Percentiles rank a stretch among this genome's conserved stretches.
Evolutionary conservation across 2,113 vertebrate genomes (phyloP).

Genomic region (Elephas maximus): DNA sequence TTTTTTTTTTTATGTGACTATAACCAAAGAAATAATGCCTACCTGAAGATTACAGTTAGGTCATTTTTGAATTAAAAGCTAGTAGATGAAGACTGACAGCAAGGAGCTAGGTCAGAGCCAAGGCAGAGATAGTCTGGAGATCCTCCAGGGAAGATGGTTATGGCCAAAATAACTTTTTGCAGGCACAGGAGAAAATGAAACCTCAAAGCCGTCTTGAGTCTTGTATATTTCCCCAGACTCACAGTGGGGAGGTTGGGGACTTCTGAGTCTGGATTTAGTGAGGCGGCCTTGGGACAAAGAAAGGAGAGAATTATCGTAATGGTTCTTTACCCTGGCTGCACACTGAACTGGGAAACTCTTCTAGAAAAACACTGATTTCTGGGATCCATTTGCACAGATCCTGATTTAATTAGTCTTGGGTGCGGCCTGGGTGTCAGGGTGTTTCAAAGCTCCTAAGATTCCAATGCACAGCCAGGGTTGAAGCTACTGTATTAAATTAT

Average conservation of each 20-base stretch:
- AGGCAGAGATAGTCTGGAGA: not conserved
- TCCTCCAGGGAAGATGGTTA: not conserved
- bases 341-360: not conserved
- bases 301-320: not conserved
- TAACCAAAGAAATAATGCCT: slow-evolving; percentile 12
- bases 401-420: not conserved
- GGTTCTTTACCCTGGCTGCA: not conserved
- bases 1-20: not conserved
- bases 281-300: not conserved
- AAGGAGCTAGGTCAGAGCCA: not conserved
- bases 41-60: not conserved
- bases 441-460: not conserved
- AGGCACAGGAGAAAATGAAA: not conserved
- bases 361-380: not conserved
- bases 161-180: not conserved
- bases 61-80: slow-evolving; percentile 28
- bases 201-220: not conserved
- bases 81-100: not conserved
- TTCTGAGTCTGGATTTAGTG: not conserved
- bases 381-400: not conserved
- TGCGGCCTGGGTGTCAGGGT: not conserved
- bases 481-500: not conserved
- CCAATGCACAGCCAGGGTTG: not conserved
- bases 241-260: not conserved
- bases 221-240: not conserved